phyloP scores from a whole-genome alignment of 2,888 invertebrate species.

The Bombylius discolor region DNA sequence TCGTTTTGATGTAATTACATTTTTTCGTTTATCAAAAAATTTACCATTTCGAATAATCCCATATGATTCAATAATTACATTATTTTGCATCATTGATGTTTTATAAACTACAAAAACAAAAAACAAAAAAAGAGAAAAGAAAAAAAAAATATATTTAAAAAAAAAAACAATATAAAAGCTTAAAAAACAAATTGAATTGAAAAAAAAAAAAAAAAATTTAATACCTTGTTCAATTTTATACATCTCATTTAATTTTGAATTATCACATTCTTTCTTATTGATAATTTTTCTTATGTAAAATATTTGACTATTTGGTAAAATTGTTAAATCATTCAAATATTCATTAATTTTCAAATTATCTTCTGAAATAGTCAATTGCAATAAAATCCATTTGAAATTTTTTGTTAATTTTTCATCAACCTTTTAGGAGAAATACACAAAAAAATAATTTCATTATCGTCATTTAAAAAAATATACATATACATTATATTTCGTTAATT shows the following conservation, averaged over 20 bases:
- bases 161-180: neutral
- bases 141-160: neutral
- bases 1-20: slow-evolving; percentile 18
- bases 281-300: slow-evolving; percentile 13
- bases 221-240: neutral
- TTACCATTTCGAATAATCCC: slow-evolving; percentile 11
- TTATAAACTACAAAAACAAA: slow-evolving; percentile 15
- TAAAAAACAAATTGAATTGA: too few species aligned
- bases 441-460: too few species aligned
- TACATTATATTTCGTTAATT: too few species aligned
- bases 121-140: neutral
- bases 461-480: too few species aligned
- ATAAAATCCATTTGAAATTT: slow-evolving; percentile 14
- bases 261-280: too few species aligned
- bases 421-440: neutral
- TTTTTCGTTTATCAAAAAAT: slow-evolving; percentile 10
- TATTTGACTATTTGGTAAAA: slow-evolving; percentile 18
- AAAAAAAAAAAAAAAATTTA: neutral
- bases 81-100: slow-evolving; percentile 3
- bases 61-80: slow-evolving; percentile 13
- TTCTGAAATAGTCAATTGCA: neutral
- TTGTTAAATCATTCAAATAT: slow-evolving; percentile 2
- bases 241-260: neutral
- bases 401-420: slow-evolving; percentile 11
- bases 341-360: neutral